phyloP scores from a whole-genome alignment of 2,888 invertebrate genomes.

The Heteromurus nitidus region DNA sequence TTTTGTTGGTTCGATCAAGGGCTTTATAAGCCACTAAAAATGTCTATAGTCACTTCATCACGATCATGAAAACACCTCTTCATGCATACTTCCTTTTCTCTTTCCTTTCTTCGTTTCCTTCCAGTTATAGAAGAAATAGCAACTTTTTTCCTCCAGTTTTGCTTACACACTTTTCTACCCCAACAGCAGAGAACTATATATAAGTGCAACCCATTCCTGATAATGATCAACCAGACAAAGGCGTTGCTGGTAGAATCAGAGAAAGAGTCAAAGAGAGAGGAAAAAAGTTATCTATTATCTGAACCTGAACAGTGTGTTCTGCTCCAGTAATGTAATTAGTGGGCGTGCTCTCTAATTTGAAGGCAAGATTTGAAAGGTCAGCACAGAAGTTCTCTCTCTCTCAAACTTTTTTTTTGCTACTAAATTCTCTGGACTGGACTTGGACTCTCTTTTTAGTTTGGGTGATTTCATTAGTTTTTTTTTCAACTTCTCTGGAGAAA shows the following conservation, averaged over 20 bases:
- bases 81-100: constrained; percentile 31
- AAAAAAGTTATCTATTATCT: constrained; percentile 20
- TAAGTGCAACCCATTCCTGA: neutral
- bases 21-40: neutral
- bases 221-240: constrained; percentile 40
- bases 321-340: constrained; percentile 58
- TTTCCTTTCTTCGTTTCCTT: constrained; percentile 22
- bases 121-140: neutral
- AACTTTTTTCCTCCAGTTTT: constrained; percentile 2
- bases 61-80: constrained; percentile 9
- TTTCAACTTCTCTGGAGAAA: neutral
- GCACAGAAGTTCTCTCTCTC: too few relatives aligned
- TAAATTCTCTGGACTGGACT: too few relatives aligned
- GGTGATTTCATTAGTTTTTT: neutral
- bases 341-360: constrained; percentile 34
- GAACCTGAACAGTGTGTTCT: neutral
- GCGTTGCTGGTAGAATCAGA: too few relatives aligned
- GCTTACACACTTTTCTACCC: too few relatives aligned
- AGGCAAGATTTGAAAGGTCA: constrained; percentile 39
- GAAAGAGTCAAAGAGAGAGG: too few relatives aligned
- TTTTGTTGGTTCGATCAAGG: constrained; percentile 44
- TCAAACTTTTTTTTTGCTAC: too few relatives aligned
- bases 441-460: neutral
- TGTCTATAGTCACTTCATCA: constrained; percentile 26
- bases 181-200: too few relatives aligned